A percentile compares a stretch with the other conserved stretches of the same genome.
Evolutionary conservation across 2,113 vertebrate species (phyloP).

Genomic region (Engraulis encrasicolus): DNA sequence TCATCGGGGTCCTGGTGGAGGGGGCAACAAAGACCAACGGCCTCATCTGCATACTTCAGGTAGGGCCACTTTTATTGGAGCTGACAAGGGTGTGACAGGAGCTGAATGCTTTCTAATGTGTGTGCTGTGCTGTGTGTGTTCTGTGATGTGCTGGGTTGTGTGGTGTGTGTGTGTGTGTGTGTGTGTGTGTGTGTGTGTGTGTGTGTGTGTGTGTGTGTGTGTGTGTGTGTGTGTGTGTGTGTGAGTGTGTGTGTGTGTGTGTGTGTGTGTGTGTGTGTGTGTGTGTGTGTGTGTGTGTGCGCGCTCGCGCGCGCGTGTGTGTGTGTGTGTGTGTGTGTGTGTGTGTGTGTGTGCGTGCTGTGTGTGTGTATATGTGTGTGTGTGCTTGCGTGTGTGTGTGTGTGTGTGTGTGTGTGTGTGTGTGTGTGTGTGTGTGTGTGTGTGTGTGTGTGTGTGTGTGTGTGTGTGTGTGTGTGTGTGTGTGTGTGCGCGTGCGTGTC

Average conservation of each 20-base stretch:
- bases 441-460: neutral
- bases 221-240: neutral
- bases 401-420: neutral
- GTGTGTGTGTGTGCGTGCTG: neutral
- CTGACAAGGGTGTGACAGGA: constrained; percentile 94
- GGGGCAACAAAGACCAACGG: constrained; percentile 80
- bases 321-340: neutral
- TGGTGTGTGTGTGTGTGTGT: constrained; percentile 27
- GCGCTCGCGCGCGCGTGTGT: neutral
- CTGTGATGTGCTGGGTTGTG: neutral
- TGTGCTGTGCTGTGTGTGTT: constrained; percentile 24
- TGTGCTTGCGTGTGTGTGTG: neutral
- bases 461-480: neutral
- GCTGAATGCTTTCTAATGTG: constrained; percentile 76
- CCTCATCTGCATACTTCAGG: constrained; percentile 98
- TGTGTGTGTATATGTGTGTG: neutral
- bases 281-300: constrained; percentile 21
- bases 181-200: neutral
- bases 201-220: neutral
- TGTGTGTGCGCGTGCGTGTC: neutral
- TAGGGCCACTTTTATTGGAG: constrained; percentile 95
- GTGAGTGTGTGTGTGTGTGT: constrained; percentile 39
- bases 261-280: neutral
- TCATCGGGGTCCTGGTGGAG: constrained; percentile 73
- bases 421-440: neutral